Evolutionary conservation across 2,888 invertebrate species (phyloP), one percentile per base, ranked within the genome.

Genomic region (Nesidiocoris tenuis): DNA sequence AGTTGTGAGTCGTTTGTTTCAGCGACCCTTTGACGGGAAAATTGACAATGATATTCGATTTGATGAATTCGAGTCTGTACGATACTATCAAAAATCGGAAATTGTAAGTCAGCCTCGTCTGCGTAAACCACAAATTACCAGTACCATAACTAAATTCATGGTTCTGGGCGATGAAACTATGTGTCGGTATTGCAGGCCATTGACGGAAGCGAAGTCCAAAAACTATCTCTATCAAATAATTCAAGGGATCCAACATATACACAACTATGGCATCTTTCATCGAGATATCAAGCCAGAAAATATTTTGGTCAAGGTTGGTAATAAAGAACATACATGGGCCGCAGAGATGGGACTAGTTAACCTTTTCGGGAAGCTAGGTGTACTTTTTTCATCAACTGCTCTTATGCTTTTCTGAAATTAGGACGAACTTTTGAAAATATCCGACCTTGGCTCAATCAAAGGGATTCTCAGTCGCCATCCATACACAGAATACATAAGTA

Each of bases 211-310:
- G 7, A 84, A 84, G 80, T 87, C 88, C 0, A 87, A 87, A 82
- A 83, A 83, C 76, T 88, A 87, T 81, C 84, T 89, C 80, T 88
- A 86, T 82, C 90, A 90, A 81, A 83, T 90, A 71, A 82, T 88
- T 65, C 86, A 86, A 82, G 89, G 89, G 12, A 81, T 90, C 22
- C 85, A 87, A 72, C 88, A 89, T 82, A 84, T 90, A 78, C 90
- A 90, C 81, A 86, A 85, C 81, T 86, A 87, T 82, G 87, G 86
- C 5, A 82, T 88, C 57, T 90, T 90, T 82, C 90, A 90, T 83
- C 83, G 90, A 61, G 90, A 90, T 81, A 87, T 90, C 1, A 90
- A 90, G 82, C 90, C 90, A 19, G 90, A 90, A 84, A 90, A 90
- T 83, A 88, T 90, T 80, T 83, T 90, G 65, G 84, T 90, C 1